A percentile compares a stretch with the other conserved stretches of the same genome.
Conservation (phyloP, 2,888 invertebrate species). For the Calliphora vomitoria region DNA sequence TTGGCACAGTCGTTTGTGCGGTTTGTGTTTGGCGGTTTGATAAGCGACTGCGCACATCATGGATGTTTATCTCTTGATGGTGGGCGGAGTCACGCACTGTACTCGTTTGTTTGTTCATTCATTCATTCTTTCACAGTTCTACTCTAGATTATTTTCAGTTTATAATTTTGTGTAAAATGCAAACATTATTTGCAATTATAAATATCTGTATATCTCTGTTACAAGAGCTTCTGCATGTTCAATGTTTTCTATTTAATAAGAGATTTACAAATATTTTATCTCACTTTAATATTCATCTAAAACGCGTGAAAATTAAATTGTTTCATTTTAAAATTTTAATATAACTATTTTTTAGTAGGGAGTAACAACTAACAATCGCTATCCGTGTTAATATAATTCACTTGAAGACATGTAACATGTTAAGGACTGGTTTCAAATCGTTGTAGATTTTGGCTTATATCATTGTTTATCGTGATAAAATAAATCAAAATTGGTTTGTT, state of each 20-base stretch:
- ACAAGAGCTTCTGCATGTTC: background rate
- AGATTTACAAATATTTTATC: slow-evolving; percentile 13
- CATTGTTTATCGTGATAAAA: too few relatives aligned
- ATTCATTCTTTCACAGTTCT: background rate
- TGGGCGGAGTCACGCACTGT: slow-evolving; percentile 79
- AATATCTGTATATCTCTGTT: background rate
- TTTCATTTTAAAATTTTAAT: background rate
- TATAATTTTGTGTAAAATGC: background rate
- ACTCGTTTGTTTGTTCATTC: slow-evolving; percentile 42
- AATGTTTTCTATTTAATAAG: background rate
- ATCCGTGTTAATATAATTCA: too few relatives aligned
- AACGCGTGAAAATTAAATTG: background rate
- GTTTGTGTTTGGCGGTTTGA: slow-evolving; percentile 74
- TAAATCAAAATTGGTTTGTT: too few relatives aligned
- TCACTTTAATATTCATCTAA: background rate
- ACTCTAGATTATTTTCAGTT: background rate
- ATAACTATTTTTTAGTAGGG: too few relatives aligned
- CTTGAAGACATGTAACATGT: too few relatives aligned
- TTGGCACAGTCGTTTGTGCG: slow-evolving; percentile 73
- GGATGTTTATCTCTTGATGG: slow-evolving; percentile 74
- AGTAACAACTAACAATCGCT: too few relatives aligned
- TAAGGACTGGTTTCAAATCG: too few relatives aligned
- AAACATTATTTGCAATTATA: background rate
- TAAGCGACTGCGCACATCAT: slow-evolving; percentile 71
- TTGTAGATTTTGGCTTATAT: too few relatives aligned